These are phyloP conservation scores for Drosophila pruinosa DNA, from an alignment of 1,140 invertebrate species.

Conservation along the genomic window DNA sequence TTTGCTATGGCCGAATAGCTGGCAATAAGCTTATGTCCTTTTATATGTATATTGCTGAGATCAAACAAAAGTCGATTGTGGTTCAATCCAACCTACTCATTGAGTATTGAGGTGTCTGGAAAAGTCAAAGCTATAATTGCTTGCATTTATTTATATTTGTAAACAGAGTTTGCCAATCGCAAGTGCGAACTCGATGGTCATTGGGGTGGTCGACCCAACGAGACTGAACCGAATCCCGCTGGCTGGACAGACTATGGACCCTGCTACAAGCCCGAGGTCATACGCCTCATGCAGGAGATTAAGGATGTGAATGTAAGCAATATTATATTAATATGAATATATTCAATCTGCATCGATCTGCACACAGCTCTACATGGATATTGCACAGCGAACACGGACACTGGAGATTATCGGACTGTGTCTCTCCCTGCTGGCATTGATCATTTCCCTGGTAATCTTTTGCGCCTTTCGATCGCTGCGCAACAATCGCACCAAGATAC, in stretches of 20 bases:
- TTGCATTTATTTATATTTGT: background rate
- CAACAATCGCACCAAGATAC: slow-evolving; percentile 94
- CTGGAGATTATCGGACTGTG: slow-evolving; percentile 93
- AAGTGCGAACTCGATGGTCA: slow-evolving; percentile 88
- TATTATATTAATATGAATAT: background rate
- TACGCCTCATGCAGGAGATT: slow-evolving; percentile 86
- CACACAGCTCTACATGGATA: slow-evolving; percentile 84
- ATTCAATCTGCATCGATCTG: background rate
- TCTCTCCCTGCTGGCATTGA: slow-evolving; percentile 89
- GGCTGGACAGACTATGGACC: slow-evolving; percentile 95
- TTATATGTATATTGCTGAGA: too few relatives aligned
- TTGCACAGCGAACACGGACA: slow-evolving; percentile 89
- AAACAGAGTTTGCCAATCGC: slow-evolving; percentile 89
- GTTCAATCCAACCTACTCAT: too few relatives aligned
- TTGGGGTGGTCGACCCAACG: slow-evolving; percentile 86
- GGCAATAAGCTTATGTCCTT: too few relatives aligned
- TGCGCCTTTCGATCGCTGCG: slow-evolving; percentile 90
- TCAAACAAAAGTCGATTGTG: too few relatives aligned
- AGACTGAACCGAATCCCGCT: slow-evolving; percentile 69
- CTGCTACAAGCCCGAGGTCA: slow-evolving; percentile 90
- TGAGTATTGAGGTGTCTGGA: background rate
- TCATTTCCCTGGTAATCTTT: slow-evolving; percentile 91
- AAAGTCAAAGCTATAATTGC: slow-evolving; percentile 4
- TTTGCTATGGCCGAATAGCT: too few relatives aligned
- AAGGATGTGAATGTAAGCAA: slow-evolving; percentile 77